Conservation (phyloP, 2,888 invertebrate species). For the Tachystola acroxantha region DNA sequence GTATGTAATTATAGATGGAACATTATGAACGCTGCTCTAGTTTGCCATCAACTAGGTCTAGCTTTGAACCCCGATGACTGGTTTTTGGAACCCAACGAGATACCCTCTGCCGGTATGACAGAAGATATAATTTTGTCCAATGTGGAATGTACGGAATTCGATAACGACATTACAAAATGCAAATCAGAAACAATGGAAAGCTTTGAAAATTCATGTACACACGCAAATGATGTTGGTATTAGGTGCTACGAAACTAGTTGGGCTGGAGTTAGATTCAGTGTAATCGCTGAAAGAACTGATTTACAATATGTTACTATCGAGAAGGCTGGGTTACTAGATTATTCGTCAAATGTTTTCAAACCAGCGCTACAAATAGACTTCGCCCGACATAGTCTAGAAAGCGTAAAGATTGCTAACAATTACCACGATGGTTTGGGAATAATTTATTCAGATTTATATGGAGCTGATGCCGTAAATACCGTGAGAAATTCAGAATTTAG, state of each 20-base stretch:
- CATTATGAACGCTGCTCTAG: conserved; percentile 92
- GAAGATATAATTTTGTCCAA: conserved; percentile 90
- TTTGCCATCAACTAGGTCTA: conserved; percentile 96
- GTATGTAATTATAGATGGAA: conserved; percentile 99
- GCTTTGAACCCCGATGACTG: conserved; percentile 95
- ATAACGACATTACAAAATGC: conserved; percentile 93
- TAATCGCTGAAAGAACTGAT: conserved; percentile 90
- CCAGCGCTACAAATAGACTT: conserved; percentile 94
- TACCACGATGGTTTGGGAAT: conserved; percentile 96
- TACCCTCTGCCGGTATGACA: conserved; percentile 86
- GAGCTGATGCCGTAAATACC: conserved; percentile 88
- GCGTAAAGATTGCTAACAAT: conserved; percentile 89
- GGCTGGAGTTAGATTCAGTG: conserved; percentile 95
- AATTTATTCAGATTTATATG: conserved; percentile 95
- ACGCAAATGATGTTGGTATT: conserved; percentile 92
- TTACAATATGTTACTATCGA: conserved; percentile 93
- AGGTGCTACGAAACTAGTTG: conserved; percentile 94
- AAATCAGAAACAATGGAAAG: conserved; percentile 85
- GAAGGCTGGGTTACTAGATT: conserved; percentile 95
- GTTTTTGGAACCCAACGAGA: conserved; percentile 89
- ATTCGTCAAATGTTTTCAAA: conserved; percentile 90
- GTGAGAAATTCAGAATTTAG: conserved; percentile 91
- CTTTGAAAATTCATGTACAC: conserved; percentile 93
- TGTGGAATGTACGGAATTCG: conserved; percentile 93
- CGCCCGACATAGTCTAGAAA: conserved; percentile 89